Evolutionary conservation across 2,888 invertebrate species (phyloP).

Genomic region (Drosophila putrida): DNA sequence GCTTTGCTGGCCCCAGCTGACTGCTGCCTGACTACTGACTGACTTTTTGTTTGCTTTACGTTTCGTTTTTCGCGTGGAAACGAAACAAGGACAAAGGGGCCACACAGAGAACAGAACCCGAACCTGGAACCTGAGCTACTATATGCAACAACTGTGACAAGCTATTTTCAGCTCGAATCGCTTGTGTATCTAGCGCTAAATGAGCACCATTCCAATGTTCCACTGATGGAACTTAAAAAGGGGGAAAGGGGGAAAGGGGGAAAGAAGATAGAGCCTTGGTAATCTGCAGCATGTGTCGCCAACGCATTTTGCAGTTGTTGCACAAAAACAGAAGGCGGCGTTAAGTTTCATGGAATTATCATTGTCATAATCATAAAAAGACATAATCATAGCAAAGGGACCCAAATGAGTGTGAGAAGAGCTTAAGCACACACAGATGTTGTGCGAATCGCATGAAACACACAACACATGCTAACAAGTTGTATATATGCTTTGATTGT

Average conservation of each 20-base stretch:
- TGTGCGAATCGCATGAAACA: constrained; percentile 5
- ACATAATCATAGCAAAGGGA: constrained; percentile 28
- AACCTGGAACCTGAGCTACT: constrained; percentile 23
- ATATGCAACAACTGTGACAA: constrained; percentile 73
- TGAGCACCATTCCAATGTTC: constrained; percentile 23
- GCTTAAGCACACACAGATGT: constrained; percentile 6
- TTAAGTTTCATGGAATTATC: constrained; percentile 68
- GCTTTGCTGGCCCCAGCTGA: constrained; percentile 36
- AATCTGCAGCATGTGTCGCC: constrained; percentile 75
- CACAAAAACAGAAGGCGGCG: constrained; percentile 56
- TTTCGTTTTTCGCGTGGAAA: constrained; percentile 68
- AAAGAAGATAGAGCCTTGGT: constrained; percentile 13
- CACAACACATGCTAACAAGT: constrained; percentile 10
- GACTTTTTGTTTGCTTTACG: constrained; percentile 71
- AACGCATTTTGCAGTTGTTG: constrained; percentile 78
- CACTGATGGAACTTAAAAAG: background rate
- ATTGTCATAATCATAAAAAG: constrained; percentile 77
- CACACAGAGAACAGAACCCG: constrained; percentile 8
- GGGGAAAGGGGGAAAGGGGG: background rate
- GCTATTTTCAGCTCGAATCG: constrained; percentile 78
- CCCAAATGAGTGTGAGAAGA: constrained; percentile 25
- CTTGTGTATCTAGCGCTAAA: constrained; percentile 56
- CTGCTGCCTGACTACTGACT: constrained; percentile 26
- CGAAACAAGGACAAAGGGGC: constrained; percentile 52
- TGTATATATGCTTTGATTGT: constrained; percentile 6